Conservation (phyloP, 2,797 vertebrate genomes). For the Holocentrus rufus region DNA sequence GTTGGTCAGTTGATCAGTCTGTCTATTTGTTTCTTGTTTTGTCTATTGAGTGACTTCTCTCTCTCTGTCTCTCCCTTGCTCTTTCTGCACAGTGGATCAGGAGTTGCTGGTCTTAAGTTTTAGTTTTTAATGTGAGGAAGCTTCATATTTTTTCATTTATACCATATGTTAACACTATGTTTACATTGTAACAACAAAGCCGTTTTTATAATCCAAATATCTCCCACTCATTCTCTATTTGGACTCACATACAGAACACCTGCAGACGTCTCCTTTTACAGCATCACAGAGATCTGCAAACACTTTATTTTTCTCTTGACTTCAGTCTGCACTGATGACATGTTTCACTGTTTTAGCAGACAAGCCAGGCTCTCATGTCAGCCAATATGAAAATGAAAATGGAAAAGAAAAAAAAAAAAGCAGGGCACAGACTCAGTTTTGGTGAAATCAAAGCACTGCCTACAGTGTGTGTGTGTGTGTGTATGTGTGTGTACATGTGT, state of each 20-base stretch:
- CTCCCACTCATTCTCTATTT: neutral
- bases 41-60: no score
- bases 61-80: no score
- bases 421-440: conserved; percentile 27
- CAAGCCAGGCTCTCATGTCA: conserved; percentile 12
- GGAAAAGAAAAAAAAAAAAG: conserved; percentile 23
- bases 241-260: neutral
- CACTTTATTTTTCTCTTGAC: neutral
- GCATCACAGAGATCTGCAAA: no score
- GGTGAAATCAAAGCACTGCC: conserved; percentile 62
- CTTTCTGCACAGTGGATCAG: no score
- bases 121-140: no score
- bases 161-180: neutral
- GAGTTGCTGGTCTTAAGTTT: no score
- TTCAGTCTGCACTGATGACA: conserved; percentile 1
- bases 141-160: neutral
- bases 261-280: neutral
- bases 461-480: conserved; percentile 38
- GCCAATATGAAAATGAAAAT: conserved; percentile 24
- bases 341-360: conserved; percentile 15
- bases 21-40: neutral
- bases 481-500: conserved; percentile 52
- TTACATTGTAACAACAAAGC: neutral
- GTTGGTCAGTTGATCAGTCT: no score
- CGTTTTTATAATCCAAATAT: neutral